Percentiles rank a stretch among this genome's conserved stretches.
Conservation (phyloP, 92 coral and sea anemone genomes). For the Bergia puertoricense region DNA sequence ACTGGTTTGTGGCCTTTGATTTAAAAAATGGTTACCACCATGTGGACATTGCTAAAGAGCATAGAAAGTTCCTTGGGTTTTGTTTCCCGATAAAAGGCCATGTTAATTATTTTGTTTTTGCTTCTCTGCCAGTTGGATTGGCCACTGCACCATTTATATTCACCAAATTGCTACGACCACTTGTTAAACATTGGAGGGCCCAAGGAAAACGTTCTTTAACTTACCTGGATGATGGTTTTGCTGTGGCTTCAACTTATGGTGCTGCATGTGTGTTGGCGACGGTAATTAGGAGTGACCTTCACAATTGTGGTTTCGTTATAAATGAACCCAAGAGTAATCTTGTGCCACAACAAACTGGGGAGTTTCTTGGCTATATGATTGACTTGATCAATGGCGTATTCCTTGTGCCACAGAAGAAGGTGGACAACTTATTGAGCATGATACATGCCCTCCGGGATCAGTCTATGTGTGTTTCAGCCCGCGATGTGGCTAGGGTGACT, state of each 20-base stretch:
- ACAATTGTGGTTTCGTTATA: slow-evolving; percentile 46
- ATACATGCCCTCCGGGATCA: slow-evolving; percentile 4
- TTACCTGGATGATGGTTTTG: slow-evolving; percentile 67
- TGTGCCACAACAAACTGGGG: slow-evolving; percentile 56
- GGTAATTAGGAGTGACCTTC: slow-evolving; percentile 32
- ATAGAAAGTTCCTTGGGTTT: slow-evolving; percentile 25
- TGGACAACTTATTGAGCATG: slow-evolving; percentile 18
- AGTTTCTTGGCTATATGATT: slow-evolving; percentile 50
- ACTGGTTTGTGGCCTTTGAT: slow-evolving; percentile 57
- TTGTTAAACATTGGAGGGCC: slow-evolving; percentile 35
- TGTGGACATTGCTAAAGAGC: slow-evolving; percentile 49
- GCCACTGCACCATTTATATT: slow-evolving; percentile 25
- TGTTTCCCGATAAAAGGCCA: slow-evolving; percentile 12
- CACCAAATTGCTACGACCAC: slow-evolving; percentile 25
- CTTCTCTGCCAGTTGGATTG: slow-evolving; percentile 39
- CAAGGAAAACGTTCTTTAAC: slow-evolving; percentile 49
- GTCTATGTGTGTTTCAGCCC: slow-evolving; percentile 18
- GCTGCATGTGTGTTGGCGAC: slow-evolving; percentile 36
- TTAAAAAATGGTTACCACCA: slow-evolving; percentile 59
- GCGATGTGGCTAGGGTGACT: slow-evolving; percentile 49
- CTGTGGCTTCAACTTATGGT: slow-evolving; percentile 48
- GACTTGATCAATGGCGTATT: slow-evolving; percentile 46
- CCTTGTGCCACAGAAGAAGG: slow-evolving; percentile 29
- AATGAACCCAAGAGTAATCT: slow-evolving; percentile 50
- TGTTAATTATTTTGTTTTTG: slow-evolving; percentile 20